phyloP scores from a whole-genome alignment of 2,113 vertebrate genomes.

The Malaclemys terrapin region DNA sequence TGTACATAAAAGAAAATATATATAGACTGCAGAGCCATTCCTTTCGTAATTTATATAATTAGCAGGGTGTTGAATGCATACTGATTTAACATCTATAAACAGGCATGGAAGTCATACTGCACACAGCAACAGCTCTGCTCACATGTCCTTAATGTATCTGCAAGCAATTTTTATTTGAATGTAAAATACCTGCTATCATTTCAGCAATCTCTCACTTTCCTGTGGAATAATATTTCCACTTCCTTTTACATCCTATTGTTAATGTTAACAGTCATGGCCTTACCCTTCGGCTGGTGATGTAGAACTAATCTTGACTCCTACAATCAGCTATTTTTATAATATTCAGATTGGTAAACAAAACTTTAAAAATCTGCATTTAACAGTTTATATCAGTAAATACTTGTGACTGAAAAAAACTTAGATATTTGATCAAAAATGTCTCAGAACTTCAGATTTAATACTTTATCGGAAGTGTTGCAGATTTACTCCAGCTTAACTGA shows the following conservation, averaged over 20 bases:
- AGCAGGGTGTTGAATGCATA: not conserved
- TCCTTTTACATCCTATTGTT: not conserved
- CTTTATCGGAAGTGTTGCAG: not conserved
- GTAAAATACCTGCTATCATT: not conserved
- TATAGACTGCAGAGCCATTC: not conserved
- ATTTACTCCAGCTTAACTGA: not conserved
- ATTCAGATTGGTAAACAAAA: not conserved
- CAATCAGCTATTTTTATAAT: not conserved
- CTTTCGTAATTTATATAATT: not conserved
- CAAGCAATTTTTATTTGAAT: not conserved
- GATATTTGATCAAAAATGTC: not conserved
- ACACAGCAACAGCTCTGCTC: not conserved
- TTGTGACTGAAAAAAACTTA: not conserved
- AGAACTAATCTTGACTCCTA: conserved; percentile 17
- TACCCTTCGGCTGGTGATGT: not conserved
- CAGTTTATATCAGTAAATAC: not conserved
- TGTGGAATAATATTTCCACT: not conserved
- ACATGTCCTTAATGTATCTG: not conserved
- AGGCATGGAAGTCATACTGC: not conserved
- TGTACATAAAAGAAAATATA: conserved; percentile 18
- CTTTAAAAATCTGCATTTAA: not conserved
- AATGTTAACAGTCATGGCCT: not conserved
- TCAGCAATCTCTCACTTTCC: not conserved
- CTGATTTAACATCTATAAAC: conserved; percentile 7
- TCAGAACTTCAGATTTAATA: not conserved